phyloP scores from a whole-genome alignment of 2,888 invertebrate species.

The Sphecodes monilicornis region DNA sequence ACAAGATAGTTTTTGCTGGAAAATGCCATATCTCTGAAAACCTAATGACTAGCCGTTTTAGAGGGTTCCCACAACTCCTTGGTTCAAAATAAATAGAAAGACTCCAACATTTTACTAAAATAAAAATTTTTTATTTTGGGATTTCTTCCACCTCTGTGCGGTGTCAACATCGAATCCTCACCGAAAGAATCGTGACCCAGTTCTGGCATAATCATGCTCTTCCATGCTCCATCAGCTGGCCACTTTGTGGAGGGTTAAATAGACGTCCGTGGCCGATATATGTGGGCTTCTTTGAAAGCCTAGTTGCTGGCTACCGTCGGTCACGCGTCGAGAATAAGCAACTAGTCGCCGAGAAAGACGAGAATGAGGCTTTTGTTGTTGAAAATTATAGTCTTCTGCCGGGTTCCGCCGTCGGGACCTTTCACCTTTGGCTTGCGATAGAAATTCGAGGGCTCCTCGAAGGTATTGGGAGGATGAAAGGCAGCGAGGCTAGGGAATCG shows the following conservation, averaged over 20 bases:
- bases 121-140: too few relatives aligned
- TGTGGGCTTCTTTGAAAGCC: slow-evolving; percentile 1
- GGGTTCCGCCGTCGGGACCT: slow-evolving; percentile 10
- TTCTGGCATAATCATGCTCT: not conserved
- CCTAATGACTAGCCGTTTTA: too few relatives aligned
- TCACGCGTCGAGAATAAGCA: slow-evolving; percentile 42
- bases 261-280: slow-evolving; percentile 3
- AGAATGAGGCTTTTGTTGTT: slow-evolving; percentile 72
- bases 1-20: too few relatives aligned
- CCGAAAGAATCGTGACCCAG: not conserved
- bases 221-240: not conserved
- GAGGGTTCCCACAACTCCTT: too few relatives aligned
- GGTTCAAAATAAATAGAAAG: too few relatives aligned
- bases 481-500: slow-evolving; percentile 26
- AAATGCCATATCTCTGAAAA: too few relatives aligned
- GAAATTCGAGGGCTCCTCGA: slow-evolving; percentile 56
- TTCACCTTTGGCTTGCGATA: slow-evolving; percentile 41
- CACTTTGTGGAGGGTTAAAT: slow-evolving; percentile 11
- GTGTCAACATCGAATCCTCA: not conserved
- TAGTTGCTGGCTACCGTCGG: not conserved
- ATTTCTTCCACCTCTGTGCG: too few relatives aligned
- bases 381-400: slow-evolving; percentile 75
- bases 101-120: too few relatives aligned
- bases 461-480: slow-evolving; percentile 47
- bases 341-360: slow-evolving; percentile 22